Evolutionary conservation across 2,797 vertebrate species (phyloP), one percentile per base, ranked within the genome.

Genomic region (Hoplostethus atlanticus): DNA sequence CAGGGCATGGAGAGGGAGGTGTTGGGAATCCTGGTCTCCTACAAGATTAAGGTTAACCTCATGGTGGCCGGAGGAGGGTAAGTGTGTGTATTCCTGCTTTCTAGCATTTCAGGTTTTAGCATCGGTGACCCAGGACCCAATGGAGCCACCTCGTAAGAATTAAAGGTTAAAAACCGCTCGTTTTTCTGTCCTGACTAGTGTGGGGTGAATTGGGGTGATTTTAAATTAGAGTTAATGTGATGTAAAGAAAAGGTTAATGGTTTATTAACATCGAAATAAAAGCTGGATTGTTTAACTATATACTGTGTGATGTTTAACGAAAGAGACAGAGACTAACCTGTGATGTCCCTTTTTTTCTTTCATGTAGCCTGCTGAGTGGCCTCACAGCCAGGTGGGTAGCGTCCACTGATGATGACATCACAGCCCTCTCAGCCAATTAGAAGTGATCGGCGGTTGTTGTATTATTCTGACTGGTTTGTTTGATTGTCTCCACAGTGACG

Each of bases 41-140:
- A 98, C 93, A 98, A 96, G 94, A 87, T 98, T 83, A 97, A 94
- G 82, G 94, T 99, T 79, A 97, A 95, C 90, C 90, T 98, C 74
- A 90, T 96, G 93, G 95, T 97, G 63, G 95, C 95, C 4, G 93
- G 96, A 90, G 96, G 95, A 87, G 96, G 97, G 97, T 98, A 76
- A 94, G 92, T 65, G 3, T 40, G 52, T 68, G 8, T 28, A 10
- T 15, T 62, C 17, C 13, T 30, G 4, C 40, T 21, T 21, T 21
- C 21, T 21, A 21, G 21, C 21, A 42, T 44, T 30, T 16, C 40
- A 30, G 2, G 44, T 68, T 64, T 5, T 1, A 30, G n/a, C 1
- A 12, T 25, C 44, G 50, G 52, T 58, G 8, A 12, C 48, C 3
- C 36, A 9, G 5, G 8, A 12, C 48, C 3, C 36, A 9, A 12